phyloP scores from a whole-genome alignment of 30 jellyfish, hydroid and myxozoan species.

The Pelagia noctiluca region DNA sequence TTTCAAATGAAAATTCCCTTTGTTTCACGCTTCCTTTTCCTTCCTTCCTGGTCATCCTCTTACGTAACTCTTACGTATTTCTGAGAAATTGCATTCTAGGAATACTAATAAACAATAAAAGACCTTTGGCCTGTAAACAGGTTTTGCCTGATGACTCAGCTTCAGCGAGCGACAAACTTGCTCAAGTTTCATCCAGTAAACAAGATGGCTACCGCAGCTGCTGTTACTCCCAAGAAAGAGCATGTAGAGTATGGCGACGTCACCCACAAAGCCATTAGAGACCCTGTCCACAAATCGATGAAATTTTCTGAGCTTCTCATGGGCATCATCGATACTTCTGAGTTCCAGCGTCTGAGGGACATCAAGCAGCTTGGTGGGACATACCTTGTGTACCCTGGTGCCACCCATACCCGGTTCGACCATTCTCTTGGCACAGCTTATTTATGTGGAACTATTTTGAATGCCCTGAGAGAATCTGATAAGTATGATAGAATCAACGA shows the following conservation, averaged over 20 bases:
- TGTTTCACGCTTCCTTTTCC: no score
- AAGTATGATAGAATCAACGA: constrained; percentile 13
- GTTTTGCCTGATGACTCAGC: no score
- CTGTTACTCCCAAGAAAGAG: constrained; percentile 41
- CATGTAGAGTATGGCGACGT: not conserved
- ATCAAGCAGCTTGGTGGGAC: constrained; percentile 73
- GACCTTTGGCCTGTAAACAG: no score
- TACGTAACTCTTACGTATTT: no score
- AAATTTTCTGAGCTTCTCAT: constrained; percentile 3
- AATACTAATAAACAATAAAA: no score
- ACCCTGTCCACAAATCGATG: constrained; percentile 67
- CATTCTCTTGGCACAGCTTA: constrained; percentile 71
- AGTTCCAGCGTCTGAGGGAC: constrained; percentile 64
- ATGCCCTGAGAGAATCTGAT: constrained; percentile 29
- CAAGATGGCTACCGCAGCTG: not conserved
- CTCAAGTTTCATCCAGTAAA: no score
- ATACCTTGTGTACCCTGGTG: constrained; percentile 52
- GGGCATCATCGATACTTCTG: constrained; percentile 44
- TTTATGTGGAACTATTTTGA: constrained; percentile 31
- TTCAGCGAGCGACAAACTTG: no score
- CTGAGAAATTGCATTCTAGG: no score
- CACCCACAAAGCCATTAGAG: constrained; percentile 42
- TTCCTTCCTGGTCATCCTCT: no score
- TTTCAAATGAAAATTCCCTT: no score
- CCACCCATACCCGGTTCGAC: constrained; percentile 67